Evolutionary conservation across 2,797 vertebrate genomes (phyloP).

Genomic region (Halcyon chelicuti): DNA sequence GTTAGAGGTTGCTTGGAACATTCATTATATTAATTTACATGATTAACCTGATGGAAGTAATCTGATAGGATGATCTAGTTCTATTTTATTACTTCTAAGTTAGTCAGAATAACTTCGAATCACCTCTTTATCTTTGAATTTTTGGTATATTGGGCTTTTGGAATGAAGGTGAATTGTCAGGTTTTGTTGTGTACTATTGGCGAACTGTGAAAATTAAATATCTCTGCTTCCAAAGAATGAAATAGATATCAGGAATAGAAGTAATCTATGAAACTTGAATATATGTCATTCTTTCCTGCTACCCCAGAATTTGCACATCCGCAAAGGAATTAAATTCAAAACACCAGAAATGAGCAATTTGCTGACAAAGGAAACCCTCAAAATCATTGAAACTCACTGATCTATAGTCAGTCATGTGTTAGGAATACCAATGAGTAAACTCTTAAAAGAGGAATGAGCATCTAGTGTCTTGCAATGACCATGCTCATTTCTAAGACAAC

Average conservation of each 20-base stretch:
- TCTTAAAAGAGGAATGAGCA: neutral
- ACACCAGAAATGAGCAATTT: neutral
- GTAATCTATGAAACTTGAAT: neutral
- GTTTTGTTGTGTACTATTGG: neutral
- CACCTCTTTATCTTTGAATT: neutral
- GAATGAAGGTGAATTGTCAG: neutral
- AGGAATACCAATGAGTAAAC: neutral
- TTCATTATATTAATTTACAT: constrained; percentile 31
- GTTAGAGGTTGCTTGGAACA: neutral
- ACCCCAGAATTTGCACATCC: neutral
- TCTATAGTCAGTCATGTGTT: neutral
- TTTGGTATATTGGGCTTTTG: neutral
- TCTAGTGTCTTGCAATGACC: neutral
- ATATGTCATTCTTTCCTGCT: neutral
- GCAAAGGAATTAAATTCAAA: neutral
- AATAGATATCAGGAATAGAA: neutral
- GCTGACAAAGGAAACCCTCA: neutral
- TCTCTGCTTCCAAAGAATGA: neutral
- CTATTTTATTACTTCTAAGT: constrained; percentile 15
- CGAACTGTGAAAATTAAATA: neutral
- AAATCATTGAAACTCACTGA: neutral
- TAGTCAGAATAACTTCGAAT: constrained; percentile 28
- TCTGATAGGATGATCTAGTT: constrained; percentile 12
- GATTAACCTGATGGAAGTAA: constrained; percentile 43
- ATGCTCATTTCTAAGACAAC: neutral